Base-by-base conservation (phyloP, 2,797 vertebrate species). In the Nothura maculosa region DNA sequence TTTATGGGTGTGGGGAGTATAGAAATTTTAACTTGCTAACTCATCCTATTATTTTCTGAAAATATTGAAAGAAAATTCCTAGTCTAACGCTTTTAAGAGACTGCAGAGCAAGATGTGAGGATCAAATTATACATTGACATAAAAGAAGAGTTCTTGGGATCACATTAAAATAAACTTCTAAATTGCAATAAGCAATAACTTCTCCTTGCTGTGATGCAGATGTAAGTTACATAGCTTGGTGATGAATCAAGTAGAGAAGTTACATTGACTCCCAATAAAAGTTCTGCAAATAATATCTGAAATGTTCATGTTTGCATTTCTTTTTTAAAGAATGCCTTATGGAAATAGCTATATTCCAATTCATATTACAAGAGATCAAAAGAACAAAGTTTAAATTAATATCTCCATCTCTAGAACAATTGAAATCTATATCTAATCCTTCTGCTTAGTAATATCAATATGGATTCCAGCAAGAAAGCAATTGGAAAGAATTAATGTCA, bases 131-230 rank as follows among this genome's bases (percentile, higher is more conserved):
- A 43, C 45, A 70, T 2, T 81, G 50, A 88, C 16, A 18, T 87
- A 78, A 81, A 96, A 95, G 48, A 91, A 84, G 18, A 78, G 38
- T 82, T 63, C 45, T 78, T 95, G 38, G 19, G 84, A 89, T 94
- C 5, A 6, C 57, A 73, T 61, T 69, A 74, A 89, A 8, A 28
- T 17, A 54, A 32, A 54, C 30, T 79, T 96, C 90, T 58, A 84
- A 81, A 73, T 16, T 76, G 48, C 6, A 13, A 55, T 85, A 74
- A 89, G 68, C 24, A 89, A 2, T 81, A 84, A 81, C 68, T 79
- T 48, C 40, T 91, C 48, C 83, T 58, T 87, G 75, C 54, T 85
- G 81, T 62, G 64, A 70, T 86, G 61, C 62, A 96, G 87, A 92
- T 81, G 58, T 64, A 93, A 86, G 47, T 73, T 24, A 57, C 27